Base-by-base conservation (phyloP, 2,113 vertebrate species). In the Cheirogaleus medius region DNA sequence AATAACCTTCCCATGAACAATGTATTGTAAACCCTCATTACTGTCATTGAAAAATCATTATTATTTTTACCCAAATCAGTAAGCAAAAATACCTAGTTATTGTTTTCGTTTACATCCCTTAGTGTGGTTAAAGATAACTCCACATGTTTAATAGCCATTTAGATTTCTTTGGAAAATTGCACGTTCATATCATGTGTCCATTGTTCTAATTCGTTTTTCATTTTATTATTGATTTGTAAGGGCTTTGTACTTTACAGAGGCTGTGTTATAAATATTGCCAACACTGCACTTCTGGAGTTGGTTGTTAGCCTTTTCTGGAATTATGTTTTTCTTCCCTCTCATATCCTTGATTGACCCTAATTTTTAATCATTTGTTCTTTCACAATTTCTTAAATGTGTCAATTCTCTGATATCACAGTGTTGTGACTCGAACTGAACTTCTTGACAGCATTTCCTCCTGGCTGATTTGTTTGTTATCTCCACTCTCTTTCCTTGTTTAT, bases 31-130 rank as follows among this genome's bases (percentile, higher is more conserved):
- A 89, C 18, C 47, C 18, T 89, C 63, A 20, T 29, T 52, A 88
- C 58, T 81, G 34, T 81, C 37, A 84, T 69, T 85, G 74, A 60
- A 91, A 86, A 97, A 71, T 66, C 56, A 49, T 74, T 52, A 83
- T 78, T 92, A 66, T 87, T 93, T 97, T 97, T 83, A 89, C 13
- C n/a, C 84, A 91, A 69, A 73, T 78, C 39, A 93, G 49, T 42
- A 83, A 37, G 49, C 56, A 86, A 94, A 94, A 73, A n/a, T 60
- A 66, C 15, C 44, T 82, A 60, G 2, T 6, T 66, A 14, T 66
- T 83, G 27, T 34, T 93, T 85, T 91, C 87, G 58, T 90, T 96
- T 91, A 49, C 21, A 47, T 68, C 82, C 11, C 27, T 71, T 69
- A 29, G 3, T 68, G 29, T 83, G 47, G 58, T 32, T 64, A 80